Evolutionary conservation across 2,113 vertebrate genomes (phyloP), one percentile per base, ranked within the genome.

Genomic region (Aegotheles bennettii): DNA sequence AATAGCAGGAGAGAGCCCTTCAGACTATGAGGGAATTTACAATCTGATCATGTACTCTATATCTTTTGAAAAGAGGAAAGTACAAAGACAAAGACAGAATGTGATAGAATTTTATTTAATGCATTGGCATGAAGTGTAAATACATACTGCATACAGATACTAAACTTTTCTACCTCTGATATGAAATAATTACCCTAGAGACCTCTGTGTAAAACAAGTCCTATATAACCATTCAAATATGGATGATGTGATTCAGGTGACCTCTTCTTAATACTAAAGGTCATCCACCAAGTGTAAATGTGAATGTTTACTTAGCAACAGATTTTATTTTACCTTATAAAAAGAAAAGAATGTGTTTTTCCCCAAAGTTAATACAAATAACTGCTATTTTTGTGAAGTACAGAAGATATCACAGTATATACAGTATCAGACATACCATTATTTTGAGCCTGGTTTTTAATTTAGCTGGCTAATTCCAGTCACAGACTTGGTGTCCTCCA

Each of bases 161-260:
- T 67, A 89, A 96, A 96, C 92, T 85, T 71, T 59, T 31, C 80
- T 71, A 20, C 35, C 82, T 94, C 43, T 51, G 64, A 84, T 92
- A 51, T 61, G 89, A 96, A 94, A 89, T 96, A 94, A 96, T 97
- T 97, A 95, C 90, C 83, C 92, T 56, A 70, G 90, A 94, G 94
- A 96, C 61, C 71, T 77, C 81, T 83, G 88, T 82, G 91, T 93
- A 90, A 97, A 97, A 51, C 96, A 97, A 97, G 93, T 92, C 91
- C 89, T 82, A 38, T 89, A 90, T 86, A 96, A 84, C 73, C 83
- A 92, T 92, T 96, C 84, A 96, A 93, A 95, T 94, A 91, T 38
- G 68, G 83, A 90, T 95, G 31, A 93, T 94, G 50, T 83, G 76
- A 93, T 97, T 90, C 80, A 79, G 36, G 59, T 95, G 90, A 96